Evolutionary conservation across 2,888 invertebrate species (phyloP), one percentile per base, ranked within the genome.

Genomic region (Caradrina kadenii): DNA sequence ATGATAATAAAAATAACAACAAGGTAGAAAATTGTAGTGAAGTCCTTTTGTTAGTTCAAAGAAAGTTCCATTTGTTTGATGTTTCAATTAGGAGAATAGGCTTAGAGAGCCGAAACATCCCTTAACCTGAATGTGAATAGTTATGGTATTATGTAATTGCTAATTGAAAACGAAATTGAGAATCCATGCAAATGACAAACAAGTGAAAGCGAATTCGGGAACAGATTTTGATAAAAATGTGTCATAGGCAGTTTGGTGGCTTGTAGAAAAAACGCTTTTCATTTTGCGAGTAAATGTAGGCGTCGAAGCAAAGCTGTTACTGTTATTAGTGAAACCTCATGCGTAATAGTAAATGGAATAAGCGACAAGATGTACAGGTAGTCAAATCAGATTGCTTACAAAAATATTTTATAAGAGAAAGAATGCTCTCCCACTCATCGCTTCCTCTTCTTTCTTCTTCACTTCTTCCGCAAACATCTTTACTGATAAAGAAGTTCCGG

Each of bases 41-140:
- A 73, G 22, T 31, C 39, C 26, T 53, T 58, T 19, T 15, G 22
- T 48, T 73, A 39, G 61, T 45, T 65, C 49, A 50, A 65, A 61
- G 45, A 35, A 39, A 50, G 59, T 67, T 73, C 50, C 4, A 55
- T 21, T 22, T 70, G 49, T 79, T 72, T 67, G 39, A 73, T 55
- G 59, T 54, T 62, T 21, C 10, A 10, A 31, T 58, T 63, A 39
- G 22, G 49, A 39, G 35, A 45, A 52, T n/a, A 31, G 26, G 11
- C 2, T 19, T 54, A 35, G 5, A 7, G 21, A 19, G 15, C 11
- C 11, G 48, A 8, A 0, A 42, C 11, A 22, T 31, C 13, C 21
- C 13, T 39, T 13, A 39, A 13, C 1, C 1, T 48, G 17, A 31
- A 35, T 31, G 1, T 0, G 26, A 56, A 63, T 39, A 62, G 7